These are phyloP conservation scores for Microtus montanus DNA, from an alignment of 2,113 vertebrate species.

Conservation along the genomic window DNA sequence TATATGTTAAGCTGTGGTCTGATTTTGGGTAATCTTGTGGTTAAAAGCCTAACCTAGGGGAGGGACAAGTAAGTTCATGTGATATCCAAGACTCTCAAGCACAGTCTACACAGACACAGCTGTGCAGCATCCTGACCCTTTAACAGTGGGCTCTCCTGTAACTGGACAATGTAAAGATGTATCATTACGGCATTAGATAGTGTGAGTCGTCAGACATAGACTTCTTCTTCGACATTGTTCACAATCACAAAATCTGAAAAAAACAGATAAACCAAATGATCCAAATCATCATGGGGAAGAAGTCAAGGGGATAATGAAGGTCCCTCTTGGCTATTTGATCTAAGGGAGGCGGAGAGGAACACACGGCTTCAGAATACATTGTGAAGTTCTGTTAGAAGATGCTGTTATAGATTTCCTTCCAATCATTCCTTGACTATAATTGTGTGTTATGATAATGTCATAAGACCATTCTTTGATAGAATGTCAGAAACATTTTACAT, in stretches of 20 bases:
- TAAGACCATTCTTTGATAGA: constrained; percentile 66
- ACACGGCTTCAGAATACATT: constrained; percentile 50
- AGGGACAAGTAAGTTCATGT: neutral
- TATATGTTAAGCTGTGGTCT: constrained; percentile 28
- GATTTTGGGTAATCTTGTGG: constrained; percentile 44
- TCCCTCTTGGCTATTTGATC: constrained; percentile 1
- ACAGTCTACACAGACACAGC: neutral
- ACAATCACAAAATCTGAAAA: neutral
- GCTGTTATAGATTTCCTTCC: constrained; percentile 70
- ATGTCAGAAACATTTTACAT: constrained; percentile 76
- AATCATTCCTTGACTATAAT: constrained; percentile 66
- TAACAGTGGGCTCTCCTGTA: neutral
- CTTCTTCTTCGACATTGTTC: neutral
- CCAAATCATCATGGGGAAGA: constrained; percentile 7
- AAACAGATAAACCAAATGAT: neutral
- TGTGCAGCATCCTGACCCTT: neutral
- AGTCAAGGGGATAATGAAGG: neutral
- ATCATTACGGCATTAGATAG: neutral
- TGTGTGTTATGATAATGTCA: constrained; percentile 77
- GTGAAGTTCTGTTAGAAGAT: constrained; percentile 47
- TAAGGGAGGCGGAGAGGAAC: neutral
- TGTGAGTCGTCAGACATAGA: neutral
- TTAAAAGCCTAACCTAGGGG: neutral
- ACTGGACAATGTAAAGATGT: neutral
- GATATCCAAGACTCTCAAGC: neutral